Evolutionary conservation across 2,113 vertebrate species (phyloP), one percentile per base, ranked within the genome.

Genomic region (Nymphicus hollandicus): DNA sequence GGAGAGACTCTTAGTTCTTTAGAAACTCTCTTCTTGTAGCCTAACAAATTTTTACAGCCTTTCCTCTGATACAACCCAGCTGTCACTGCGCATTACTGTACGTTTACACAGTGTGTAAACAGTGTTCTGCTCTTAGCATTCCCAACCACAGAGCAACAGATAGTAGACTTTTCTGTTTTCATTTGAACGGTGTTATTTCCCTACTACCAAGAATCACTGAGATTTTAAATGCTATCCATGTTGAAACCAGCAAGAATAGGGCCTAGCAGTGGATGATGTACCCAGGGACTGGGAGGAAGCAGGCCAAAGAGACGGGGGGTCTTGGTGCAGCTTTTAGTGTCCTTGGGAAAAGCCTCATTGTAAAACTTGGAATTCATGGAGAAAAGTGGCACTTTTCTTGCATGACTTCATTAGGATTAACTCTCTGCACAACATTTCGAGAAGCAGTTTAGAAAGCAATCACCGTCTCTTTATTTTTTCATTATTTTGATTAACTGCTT

Each of bases 1-100:
- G 55, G 17, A 68, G 50, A 60, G 39, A 31, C 28, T 52, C 25
- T 43, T 4, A 43, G 53, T 87, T 24, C 70, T 88, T 79, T 68
- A 73, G 61, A 53, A 84, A 29, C 49, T 74, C 29, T n/a, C 6
- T 92, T 72, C 41, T 80, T 71, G 35, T 46, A 33, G 64, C 80
- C 39, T 91, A 95, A 73, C 37, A 91, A 76, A 86, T 91, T 91
- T 81, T 80, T 28, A 29, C 13, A 29, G 66, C 33, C 27, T 94
- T 79, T 91, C 18, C 69, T 94, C 66, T 97, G 95, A 97, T 92
- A 39, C 33, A 95, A 95, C 90, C 91, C 97, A 97, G 84, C 96
- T 97, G 95, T 89, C 71, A 73, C 65, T 69, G 2, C 82, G 85
- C 81, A 94, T 89, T 91, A 56, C 86, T 88, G 43, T 61, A 55